Conservation (phyloP, 1,140 invertebrate genomes). For the Harpegnathos saltator region DNA sequence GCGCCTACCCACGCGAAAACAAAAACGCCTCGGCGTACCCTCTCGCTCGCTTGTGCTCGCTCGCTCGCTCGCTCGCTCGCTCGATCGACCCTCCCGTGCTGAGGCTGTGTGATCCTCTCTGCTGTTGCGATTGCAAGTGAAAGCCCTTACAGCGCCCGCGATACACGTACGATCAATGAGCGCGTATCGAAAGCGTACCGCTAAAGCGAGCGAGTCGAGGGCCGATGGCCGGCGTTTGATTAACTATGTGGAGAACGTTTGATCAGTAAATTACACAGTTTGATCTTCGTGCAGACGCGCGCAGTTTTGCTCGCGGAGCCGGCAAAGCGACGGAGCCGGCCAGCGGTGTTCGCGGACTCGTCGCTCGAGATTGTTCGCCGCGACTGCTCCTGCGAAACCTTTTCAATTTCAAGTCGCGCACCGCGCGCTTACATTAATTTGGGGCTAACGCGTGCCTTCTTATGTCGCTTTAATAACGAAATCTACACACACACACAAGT, state of each 20-base stretch:
- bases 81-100: too few species aligned
- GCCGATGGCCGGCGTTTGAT: conserved; percentile 15
- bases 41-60: not conserved
- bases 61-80: too few species aligned
- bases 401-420: too few species aligned
- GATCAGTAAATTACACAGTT: conserved; percentile 7
- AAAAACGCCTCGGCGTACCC: conserved; percentile 22
- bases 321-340: not conserved
- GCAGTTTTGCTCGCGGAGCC: not conserved
- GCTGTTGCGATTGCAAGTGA: conserved; percentile 33
- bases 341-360: not conserved
- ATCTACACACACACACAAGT: not conserved
- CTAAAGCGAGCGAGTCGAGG: not conserved
- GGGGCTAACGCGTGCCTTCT: too few species aligned
- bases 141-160: conserved; percentile 22
- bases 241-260: conserved; percentile 7
- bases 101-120: not conserved
- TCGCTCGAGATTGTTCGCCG: not conserved
- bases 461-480: conserved; percentile 13
- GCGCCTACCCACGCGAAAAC: conserved; percentile 62
- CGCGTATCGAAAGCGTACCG: conserved; percentile 8
- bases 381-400: too few species aligned
- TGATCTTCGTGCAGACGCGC: not conserved
- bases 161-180: conserved; percentile 28
- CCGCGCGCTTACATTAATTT: too few species aligned